Conservation (phyloP, 2,797 vertebrate genomes). For the Rhincodon typus region DNA sequence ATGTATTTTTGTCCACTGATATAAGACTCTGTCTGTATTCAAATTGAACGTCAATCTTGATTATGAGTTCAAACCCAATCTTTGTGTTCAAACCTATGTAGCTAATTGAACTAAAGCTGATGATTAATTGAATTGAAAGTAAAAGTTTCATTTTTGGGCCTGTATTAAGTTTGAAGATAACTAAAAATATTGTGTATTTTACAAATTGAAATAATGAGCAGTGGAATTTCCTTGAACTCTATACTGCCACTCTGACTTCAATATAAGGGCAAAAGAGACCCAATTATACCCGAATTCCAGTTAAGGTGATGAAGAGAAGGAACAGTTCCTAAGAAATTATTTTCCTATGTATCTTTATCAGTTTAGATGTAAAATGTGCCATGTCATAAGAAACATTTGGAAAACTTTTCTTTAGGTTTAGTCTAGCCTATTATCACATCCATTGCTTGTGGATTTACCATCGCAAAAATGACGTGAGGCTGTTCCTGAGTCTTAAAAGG, state of each 20-base stretch:
- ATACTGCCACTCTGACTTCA: background rate
- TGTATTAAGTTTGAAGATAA: background rate
- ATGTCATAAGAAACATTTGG: background rate
- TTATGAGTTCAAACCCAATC: background rate
- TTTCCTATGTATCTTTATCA: background rate
- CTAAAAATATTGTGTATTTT: background rate
- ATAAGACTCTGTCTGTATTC: background rate
- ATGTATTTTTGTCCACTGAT: background rate
- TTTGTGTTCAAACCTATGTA: background rate
- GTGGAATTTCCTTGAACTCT: constrained; percentile 2
- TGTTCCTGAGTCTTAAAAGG: background rate
- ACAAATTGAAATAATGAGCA: background rate
- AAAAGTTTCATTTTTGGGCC: background rate
- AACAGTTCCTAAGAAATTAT: constrained; percentile 1
- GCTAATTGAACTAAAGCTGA: background rate
- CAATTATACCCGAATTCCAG: background rate
- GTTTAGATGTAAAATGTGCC: background rate
- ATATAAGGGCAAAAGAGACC: background rate
- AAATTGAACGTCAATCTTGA: background rate
- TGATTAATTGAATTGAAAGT: background rate
- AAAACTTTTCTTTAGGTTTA: background rate
- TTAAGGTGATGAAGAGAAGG: background rate
- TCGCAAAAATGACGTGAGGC: background rate
- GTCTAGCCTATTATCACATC: background rate
- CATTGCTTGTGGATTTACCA: background rate